Evolutionary conservation across 2,797 vertebrate species (phyloP).

Genomic region (Diceros bicornis): DNA sequence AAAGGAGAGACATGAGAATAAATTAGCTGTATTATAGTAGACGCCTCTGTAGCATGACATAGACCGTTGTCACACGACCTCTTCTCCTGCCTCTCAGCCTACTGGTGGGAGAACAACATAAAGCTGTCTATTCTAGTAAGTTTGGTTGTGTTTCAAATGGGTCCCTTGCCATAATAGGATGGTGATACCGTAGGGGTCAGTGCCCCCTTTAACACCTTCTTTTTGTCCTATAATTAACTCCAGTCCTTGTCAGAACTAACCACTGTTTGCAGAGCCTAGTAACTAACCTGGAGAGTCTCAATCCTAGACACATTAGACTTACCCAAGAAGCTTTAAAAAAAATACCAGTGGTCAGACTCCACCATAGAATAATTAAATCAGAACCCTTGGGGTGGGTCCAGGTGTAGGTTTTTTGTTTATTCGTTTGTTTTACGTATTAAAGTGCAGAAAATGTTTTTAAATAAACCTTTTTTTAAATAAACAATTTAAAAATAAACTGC

Average conservation of each 20-base stretch:
- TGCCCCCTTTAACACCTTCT: background rate
- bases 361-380: background rate
- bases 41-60: background rate
- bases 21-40: background rate
- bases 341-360: background rate
- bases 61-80: background rate
- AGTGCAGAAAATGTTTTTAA: background rate
- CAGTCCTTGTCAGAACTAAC: background rate
- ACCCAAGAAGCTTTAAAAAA: background rate
- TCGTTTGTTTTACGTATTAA: background rate
- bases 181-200: background rate
- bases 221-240: background rate
- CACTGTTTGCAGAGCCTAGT: conserved; percentile 13
- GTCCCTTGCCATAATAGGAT: background rate
- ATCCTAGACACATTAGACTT: background rate
- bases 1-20: background rate
- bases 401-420: background rate
- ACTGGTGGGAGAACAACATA: background rate
- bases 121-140: background rate
- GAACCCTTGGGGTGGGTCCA: background rate
- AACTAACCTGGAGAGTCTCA: background rate
- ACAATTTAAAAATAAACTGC: background rate
- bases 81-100: background rate
- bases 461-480: background rate
- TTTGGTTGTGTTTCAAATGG: background rate